Evolutionary conservation across 2,888 invertebrate species (phyloP), one percentile per base, ranked within the genome.

Genomic region (Cetonia aurata): DNA sequence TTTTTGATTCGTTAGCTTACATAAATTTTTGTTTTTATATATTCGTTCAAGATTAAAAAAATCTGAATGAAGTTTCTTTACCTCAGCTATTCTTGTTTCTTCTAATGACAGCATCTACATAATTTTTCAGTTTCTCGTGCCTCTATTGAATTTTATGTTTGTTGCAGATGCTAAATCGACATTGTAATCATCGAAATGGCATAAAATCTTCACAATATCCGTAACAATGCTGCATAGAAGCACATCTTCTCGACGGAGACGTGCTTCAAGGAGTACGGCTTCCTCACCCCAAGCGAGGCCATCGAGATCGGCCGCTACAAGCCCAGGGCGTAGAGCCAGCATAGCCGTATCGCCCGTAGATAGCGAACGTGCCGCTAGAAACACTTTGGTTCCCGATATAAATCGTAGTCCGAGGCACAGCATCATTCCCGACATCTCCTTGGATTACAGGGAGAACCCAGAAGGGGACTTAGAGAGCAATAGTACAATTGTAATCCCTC

Each of bases 181-280:
- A 12, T 10, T 41, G 6, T 60, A 19, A 46, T 13, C 17, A 60
- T 25, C 31, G 15, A 31, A 46, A 60, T 48, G 60, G 13, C 46
- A 48, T 60, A 60, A 13, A 31, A 19, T 46, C 31, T 10, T 46
- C 10, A 19, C 12, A 6, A 53, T 8, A 25, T 50, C 57, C 12
- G 19, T 46, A 60, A 60, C 60, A 60, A 92, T 92, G 92, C 83
- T 92, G 76, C 89, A 90, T 77, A 87, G 92, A 79, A 90, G 89
- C 77, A 89, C 91, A 37, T 92, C 92, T 44, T 88, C 89, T 70
- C 86, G 91, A 67, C 87, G 92, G 74, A 88, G 91, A 15, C 87
- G 91, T 67, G 89, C 91, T 70, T 90, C 92, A 9, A 86, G 91
- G 71, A 90, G 90, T 77, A 89, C 90, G 13, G 89, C 90, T 44